Evolutionary conservation across 2,888 invertebrate species (phyloP).

Genomic region (Callinectes sapidus): DNA sequence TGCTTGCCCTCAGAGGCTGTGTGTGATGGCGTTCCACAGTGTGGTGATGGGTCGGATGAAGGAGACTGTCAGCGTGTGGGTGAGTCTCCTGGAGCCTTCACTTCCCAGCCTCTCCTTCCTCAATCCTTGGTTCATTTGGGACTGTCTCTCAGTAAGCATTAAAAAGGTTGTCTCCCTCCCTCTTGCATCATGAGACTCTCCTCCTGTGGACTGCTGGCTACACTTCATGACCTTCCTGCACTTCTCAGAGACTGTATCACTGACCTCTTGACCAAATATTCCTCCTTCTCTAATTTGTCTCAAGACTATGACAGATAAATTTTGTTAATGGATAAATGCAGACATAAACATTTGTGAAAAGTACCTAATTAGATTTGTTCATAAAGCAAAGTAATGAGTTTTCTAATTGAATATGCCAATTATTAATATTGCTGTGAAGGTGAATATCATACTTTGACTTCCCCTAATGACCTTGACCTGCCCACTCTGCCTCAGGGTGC

Average conservation of each 20-base stretch:
- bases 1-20: conserved; percentile 73
- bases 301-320: background rate
- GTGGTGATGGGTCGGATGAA: conserved; percentile 74
- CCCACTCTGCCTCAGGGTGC: conserved; percentile 63
- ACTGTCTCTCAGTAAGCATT: background rate
- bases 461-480: background rate
- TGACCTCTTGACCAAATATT: background rate
- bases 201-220: background rate
- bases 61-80: conserved; percentile 71
- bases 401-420: background rate
- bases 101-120: background rate
- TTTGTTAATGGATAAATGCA: background rate
- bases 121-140: background rate
- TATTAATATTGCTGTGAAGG: background rate
- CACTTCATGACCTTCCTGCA: background rate
- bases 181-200: background rate
- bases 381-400: conserved; percentile 6
- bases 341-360: background rate
- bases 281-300: background rate
- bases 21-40: conserved; percentile 74
- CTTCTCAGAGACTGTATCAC: conserved; percentile 31
- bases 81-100: conserved; percentile 51
- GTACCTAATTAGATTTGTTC: background rate
- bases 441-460: background rate
- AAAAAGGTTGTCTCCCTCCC: background rate